Percentiles rank a stretch among this genome's conserved stretches.
Evolutionary conservation across 1,140 invertebrate species (phyloP).

Genomic region (Rhopalosiphum padi): DNA sequence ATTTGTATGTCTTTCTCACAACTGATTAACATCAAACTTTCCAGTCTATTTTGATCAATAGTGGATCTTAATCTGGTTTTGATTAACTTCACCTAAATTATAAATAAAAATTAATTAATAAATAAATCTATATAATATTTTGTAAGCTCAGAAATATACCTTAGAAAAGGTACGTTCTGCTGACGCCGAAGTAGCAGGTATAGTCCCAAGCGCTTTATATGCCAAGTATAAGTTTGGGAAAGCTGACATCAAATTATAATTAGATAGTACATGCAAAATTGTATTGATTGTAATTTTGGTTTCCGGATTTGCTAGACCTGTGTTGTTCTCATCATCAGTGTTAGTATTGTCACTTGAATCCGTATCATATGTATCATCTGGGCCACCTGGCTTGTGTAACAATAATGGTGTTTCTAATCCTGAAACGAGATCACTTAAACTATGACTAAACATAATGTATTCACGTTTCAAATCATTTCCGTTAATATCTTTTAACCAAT

Average conservation of each 20-base stretch:
- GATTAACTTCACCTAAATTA: slow-evolving; percentile 15
- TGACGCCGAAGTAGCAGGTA: not conserved
- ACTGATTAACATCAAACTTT: not conserved
- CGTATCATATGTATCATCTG: not conserved
- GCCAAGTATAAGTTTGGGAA: slow-evolving; percentile 1
- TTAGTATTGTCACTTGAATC: slow-evolving; percentile 7
- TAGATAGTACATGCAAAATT: not conserved
- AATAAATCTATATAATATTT: not conserved
- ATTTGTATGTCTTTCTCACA: not conserved
- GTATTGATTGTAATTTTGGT: not conserved
- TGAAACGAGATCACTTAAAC: not conserved
- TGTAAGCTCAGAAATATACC: not conserved
- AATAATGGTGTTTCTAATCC: not conserved
- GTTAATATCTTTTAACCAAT: slow-evolving; percentile 11
- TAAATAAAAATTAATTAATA: not conserved
- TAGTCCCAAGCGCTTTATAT: not conserved
- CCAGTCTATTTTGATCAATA: not conserved
- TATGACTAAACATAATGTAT: not conserved
- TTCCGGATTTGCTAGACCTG: not conserved
- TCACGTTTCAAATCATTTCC: not conserved
- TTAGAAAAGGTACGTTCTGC: not conserved
- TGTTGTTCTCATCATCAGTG: not conserved
- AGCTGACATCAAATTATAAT: slow-evolving; percentile 22
- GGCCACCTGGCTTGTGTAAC: not conserved
- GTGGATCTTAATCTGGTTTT: slow-evolving; percentile 5